A percentile compares a stretch with the other conserved stretches of the same genome.
Conservation (phyloP, 2,888 invertebrate genomes). For the Coenonympha arcania region DNA sequence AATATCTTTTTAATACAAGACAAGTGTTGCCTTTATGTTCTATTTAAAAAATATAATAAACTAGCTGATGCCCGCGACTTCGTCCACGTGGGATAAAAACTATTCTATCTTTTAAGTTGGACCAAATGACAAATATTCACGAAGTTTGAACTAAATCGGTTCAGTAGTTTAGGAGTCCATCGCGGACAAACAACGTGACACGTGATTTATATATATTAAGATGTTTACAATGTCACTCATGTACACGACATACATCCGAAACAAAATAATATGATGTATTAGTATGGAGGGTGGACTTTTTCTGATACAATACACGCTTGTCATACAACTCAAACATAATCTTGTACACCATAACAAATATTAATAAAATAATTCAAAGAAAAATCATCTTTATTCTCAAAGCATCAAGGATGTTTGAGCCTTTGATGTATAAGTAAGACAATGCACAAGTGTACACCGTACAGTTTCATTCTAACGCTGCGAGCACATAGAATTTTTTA, state of each 20-base stretch:
- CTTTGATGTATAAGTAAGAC: slow-evolving; percentile 20
- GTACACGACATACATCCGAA: slow-evolving; percentile 13
- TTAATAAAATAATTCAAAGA: neutral
- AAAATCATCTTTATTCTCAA: slow-evolving; percentile 18
- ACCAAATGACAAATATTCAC: too few species aligned
- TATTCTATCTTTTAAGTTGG: too few species aligned
- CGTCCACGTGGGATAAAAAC: too few species aligned
- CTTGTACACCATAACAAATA: slow-evolving; percentile 12
- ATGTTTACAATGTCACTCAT: slow-evolving; percentile 18
- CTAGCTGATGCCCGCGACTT: too few species aligned
- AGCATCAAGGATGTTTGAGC: slow-evolving; percentile 2
- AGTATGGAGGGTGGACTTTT: slow-evolving; percentile 17
- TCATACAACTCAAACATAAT: slow-evolving; percentile 26
- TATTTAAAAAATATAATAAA: too few species aligned
- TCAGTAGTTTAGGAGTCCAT: too few species aligned
- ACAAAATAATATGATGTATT: slow-evolving; percentile 19
- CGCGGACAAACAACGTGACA: too few species aligned
- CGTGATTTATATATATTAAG: too few species aligned
- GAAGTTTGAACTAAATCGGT: too few species aligned
- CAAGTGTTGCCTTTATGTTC: too few species aligned
- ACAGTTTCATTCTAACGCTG: slow-evolving; percentile 29
- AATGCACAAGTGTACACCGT: slow-evolving; percentile 33
- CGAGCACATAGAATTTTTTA: slow-evolving; percentile 51
- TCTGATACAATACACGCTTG: slow-evolving; percentile 21
- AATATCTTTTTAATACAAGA: too few species aligned